Conservation (phyloP, 2,888 invertebrate genomes). For the Euzophera pinguis region DNA sequence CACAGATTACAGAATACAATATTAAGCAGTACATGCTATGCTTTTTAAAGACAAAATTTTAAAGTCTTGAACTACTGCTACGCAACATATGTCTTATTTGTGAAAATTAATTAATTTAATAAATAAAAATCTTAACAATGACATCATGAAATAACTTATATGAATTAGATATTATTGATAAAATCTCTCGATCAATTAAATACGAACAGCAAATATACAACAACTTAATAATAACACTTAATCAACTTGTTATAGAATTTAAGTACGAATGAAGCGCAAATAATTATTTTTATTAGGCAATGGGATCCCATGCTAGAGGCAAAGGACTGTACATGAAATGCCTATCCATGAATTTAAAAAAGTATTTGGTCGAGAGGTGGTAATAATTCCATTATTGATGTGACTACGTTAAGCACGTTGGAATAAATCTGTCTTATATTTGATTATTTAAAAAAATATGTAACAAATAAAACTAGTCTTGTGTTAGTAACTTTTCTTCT, state of each 20-base stretch:
- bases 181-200: not conserved
- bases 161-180: not conserved
- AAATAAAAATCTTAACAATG: not conserved
- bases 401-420: conserved; percentile 1
- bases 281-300: no score
- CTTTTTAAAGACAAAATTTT: no score
- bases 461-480: conserved; percentile 27
- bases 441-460: not conserved
- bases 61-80: no score
- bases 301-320: no score
- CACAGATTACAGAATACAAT: no score
- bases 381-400: conserved; percentile 7
- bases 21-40: no score
- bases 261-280: no score
- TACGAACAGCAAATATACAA: no score
- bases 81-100: not conserved
- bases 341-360: no score
- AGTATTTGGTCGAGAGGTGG: not conserved
- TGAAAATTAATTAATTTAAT: not conserved
- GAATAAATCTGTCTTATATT: not conserved
- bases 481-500: not conserved
- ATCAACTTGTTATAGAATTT: not conserved
- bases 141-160: not conserved
- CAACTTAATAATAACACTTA: no score
- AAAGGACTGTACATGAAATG: no score